Evolutionary conservation across 2,888 invertebrate species (phyloP), one percentile per base, ranked within the genome.

Genomic region (Leptodirus hochenwartii): DNA sequence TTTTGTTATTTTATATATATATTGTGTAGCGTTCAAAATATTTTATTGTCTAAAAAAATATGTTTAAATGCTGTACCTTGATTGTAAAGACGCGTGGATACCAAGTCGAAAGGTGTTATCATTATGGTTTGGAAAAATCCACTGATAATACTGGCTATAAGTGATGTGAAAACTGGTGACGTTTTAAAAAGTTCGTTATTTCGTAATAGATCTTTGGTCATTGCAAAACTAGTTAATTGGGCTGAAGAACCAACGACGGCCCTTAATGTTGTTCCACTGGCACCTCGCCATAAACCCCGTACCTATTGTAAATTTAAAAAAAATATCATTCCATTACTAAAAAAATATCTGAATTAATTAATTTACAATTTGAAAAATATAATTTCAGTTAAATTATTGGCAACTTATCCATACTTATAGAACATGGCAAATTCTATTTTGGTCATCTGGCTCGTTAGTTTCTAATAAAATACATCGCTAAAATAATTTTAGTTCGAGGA

Each of bases 41-140:
- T n/a, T n/a, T n/a, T n/a, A n/a, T n/a, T n/a, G n/a, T 27, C n/a
- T n/a, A n/a, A 20, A 8, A 8, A n/a, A 20, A n/a, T 20, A n/a
- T n/a, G 13, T 30, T 46, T n/a, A n/a, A n/a, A n/a, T n/a, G n/a
- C n/a, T n/a, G n/a, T 49, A 71, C 81, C 78, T 69, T 88, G 87
- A 58, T 88, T 88, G 49, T 82, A 88, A 36, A 88, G 63, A 37
- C 88, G 65, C n/a, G 84, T 81, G n/a, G 85, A 76, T 35, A 80
- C 65, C 17, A 87, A 76, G 53, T 90, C 88, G 46, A 88, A 75
- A 0, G 88, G 90, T 37, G 84, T 82, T 66, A 88, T 80, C 32
- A 66, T 62, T 1, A 77, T 37, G 1, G 76, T 73, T 29, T 85
- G 74, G 29, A 71, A 69, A 20, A 76, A 54, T 2, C 87, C 87